These are phyloP conservation scores for Hedya salicella DNA, from an alignment of 2,888 invertebrate genomes.

Conservation along the genomic window DNA sequence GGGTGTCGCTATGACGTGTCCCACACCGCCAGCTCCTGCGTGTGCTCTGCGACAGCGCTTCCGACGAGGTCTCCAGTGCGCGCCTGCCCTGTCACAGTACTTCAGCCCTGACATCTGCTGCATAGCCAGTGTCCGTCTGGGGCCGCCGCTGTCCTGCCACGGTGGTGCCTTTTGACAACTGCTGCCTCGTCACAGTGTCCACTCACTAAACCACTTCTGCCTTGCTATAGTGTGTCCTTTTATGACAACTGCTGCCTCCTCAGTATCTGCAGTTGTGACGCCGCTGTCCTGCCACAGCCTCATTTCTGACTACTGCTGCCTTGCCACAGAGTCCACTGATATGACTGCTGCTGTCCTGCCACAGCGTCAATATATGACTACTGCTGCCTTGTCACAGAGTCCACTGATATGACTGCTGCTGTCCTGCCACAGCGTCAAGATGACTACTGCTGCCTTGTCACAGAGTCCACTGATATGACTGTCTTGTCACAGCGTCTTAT, in stretches of 20 bases:
- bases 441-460: constrained; percentile 33
- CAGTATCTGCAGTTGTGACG: constrained; percentile 14
- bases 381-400: constrained; percentile 38
- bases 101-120: constrained; percentile 11
- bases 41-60: background rate
- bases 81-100: constrained; percentile 10
- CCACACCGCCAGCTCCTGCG: constrained; percentile 6
- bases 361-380: constrained; percentile 12
- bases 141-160: constrained; percentile 15
- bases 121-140: background rate
- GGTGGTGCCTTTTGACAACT: constrained; percentile 7
- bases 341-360: constrained; percentile 41
- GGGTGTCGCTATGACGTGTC: background rate
- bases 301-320: constrained; percentile 41
- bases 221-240: constrained; percentile 3
- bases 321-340: constrained; percentile 22
- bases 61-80: background rate
- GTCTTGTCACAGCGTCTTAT: constrained; percentile 26
- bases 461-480: constrained; percentile 11
- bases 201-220: constrained; percentile 18
- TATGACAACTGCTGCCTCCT: constrained; percentile 10
- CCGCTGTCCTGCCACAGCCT: constrained; percentile 31
- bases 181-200: constrained; percentile 32
- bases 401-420: constrained; percentile 12
- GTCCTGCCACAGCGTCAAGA: constrained; percentile 17